Evolutionary conservation across 1,140 invertebrate genomes (phyloP).

Genomic region (Zaprionus tsacasi): DNA sequence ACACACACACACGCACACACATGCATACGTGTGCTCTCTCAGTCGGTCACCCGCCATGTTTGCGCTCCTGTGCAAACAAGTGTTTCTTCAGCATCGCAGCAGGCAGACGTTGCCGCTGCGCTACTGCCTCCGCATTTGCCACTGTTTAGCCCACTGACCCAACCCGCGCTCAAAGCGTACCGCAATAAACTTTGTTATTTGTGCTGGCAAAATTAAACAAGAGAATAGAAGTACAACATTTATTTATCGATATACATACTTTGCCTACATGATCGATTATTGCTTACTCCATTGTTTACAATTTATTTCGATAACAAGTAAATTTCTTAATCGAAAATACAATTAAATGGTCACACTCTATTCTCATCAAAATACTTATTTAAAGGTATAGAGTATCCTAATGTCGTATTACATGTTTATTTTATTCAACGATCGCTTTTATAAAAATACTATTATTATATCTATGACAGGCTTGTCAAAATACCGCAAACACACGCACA

Average conservation of each 20-base stretch:
- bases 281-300: neutral
- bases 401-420: neutral
- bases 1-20: constrained; percentile 9
- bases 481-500: neutral
- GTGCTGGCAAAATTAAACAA: neutral
- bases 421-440: neutral
- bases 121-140: neutral
- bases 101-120: constrained; percentile 12
- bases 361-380: neutral
- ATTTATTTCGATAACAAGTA: neutral
- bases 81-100: constrained; percentile 68
- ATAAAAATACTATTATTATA: constrained; percentile 5
- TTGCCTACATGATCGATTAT: neutral
- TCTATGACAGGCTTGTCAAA: constrained; percentile 13
- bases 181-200: constrained; percentile 1
- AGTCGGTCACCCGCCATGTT: constrained; percentile 32
- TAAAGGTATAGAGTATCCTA: neutral
- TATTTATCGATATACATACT: neutral
- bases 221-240: neutral
- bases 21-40: constrained; percentile 14
- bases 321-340: neutral
- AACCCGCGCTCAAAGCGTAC: neutral
- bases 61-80: constrained; percentile 77
- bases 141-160: neutral
- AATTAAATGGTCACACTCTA: neutral